Evolutionary conservation across 2,888 invertebrate genomes (phyloP).

Genomic region (Cotesia congregata): DNA sequence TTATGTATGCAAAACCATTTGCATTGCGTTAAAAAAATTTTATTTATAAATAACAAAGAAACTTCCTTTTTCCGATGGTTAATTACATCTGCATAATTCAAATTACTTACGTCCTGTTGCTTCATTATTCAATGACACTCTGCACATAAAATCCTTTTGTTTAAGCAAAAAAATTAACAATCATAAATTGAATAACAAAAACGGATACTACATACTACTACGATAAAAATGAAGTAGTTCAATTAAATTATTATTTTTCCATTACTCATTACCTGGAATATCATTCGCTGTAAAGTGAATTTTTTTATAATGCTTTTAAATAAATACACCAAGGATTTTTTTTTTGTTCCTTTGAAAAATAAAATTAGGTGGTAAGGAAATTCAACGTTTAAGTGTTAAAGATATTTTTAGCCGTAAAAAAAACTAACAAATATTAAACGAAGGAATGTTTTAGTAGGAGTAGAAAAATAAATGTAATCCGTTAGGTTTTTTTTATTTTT

Average conservation of each 20-base stretch:
- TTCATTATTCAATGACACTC: not conserved
- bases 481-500: constrained; percentile 15
- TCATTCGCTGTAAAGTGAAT: no score
- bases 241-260: no score
- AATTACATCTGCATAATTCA: not conserved
- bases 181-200: not conserved
- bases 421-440: not conserved
- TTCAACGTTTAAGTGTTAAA: not conserved
- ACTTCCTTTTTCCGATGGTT: not conserved
- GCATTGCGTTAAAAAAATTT: not conserved
- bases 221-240: no score
- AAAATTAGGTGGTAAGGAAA: not conserved
- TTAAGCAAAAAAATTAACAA: not conserved
- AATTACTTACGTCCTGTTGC: not conserved
- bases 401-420: not conserved
- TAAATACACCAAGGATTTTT: no score
- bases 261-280: no score
- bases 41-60: not conserved
- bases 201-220: not conserved
- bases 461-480: constrained; percentile 21
- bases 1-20: not conserved
- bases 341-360: not conserved
- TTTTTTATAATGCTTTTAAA: no score
- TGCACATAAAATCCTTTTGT: not conserved
- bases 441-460: constrained; percentile 16